A percentile compares a stretch with the other conserved stretches of the same genome.
These are phyloP conservation scores for Nyctereutes procyonoides DNA, from an alignment of 2,113 vertebrate genomes.

Conservation along the genomic window DNA sequence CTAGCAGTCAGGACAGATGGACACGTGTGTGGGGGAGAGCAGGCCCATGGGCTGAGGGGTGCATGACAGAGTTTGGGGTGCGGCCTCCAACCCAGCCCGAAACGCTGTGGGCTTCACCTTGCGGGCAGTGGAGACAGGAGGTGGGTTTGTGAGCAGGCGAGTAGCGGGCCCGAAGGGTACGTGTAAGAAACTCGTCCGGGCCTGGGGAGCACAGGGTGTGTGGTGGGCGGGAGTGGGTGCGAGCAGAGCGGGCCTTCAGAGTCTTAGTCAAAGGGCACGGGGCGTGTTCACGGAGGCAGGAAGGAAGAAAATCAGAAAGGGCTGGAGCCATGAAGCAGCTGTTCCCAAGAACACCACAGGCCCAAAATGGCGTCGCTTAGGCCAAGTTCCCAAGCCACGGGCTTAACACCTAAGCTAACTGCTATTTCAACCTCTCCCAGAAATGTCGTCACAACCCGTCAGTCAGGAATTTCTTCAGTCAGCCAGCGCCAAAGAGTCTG, in stretches of 20 bases:
- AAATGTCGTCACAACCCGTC: background rate
- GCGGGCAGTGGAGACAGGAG: background rate
- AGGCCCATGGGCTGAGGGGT: background rate
- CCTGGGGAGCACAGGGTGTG: background rate
- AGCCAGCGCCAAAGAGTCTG: background rate
- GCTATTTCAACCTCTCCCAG: background rate
- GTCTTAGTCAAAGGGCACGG: background rate
- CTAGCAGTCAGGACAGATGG: background rate
- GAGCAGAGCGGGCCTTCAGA: background rate
- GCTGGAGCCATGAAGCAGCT: background rate
- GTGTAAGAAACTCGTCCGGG: background rate
- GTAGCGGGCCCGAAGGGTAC: background rate
- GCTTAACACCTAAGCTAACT: background rate
- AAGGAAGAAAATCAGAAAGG: constrained; percentile 43
- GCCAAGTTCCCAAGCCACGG: background rate
- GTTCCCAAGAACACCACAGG: background rate
- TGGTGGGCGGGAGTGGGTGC: constrained; percentile 54
- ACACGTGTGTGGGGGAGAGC: background rate
- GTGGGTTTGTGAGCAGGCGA: constrained; percentile 11
- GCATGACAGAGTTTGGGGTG: background rate
- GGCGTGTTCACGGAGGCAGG: background rate
- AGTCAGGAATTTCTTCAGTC: background rate
- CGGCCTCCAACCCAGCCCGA: background rate
- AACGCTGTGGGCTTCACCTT: background rate
- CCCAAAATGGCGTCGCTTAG: background rate